Evolutionary conservation across 2,113 vertebrate genomes (phyloP), one percentile per base, ranked within the genome.

Genomic region (Sclerurus mexicanus): DNA sequence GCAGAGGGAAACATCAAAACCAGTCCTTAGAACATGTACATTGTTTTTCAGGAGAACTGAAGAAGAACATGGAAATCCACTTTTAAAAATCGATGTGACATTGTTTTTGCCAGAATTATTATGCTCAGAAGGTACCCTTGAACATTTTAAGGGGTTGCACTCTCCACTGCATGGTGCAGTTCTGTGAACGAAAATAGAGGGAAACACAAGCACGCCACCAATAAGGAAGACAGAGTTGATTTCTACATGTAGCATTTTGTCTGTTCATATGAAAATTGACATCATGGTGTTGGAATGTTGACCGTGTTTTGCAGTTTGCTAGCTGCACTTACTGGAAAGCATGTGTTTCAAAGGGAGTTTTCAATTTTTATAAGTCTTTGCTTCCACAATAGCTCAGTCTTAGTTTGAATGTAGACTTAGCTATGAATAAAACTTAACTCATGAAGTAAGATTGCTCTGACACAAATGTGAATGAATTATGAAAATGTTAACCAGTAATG

Each of bases 211-310:
- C 62, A 28, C 40, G 47, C 30, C 37, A 35, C 60, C 53, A 83
- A 69, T 75, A 93, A 83, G 67, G 74, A 88, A 79, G 91, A 90
- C 67, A 90, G 74, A 49, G 59, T 47, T 90, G 66, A 64, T 89
- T 95, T 88, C 84, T 86, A 18, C 81, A 44, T 92, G 91, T 39
- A 85, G 95, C 79, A 79, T 95, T 96, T 89, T 85, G 92, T 93
- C 92, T 91, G 50, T 88, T 89, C 53, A 20, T 91, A 90, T 90
- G 90, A 95, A 95, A 90, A 92, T 91, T 96, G 96, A 97, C 96
- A 95, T 96, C 95, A 97, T 78, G 84, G 63, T 94, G 58, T 35
- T 97, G 97, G 95, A 97, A 97, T 97, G 97, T 93, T 94, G 95
- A 97, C 96, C 20, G 30, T 88, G 91, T 91, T 90, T 94, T 93